phyloP scores from a whole-genome alignment of 1,140 invertebrate genomes.

The Zaprionus nigranus region DNA sequence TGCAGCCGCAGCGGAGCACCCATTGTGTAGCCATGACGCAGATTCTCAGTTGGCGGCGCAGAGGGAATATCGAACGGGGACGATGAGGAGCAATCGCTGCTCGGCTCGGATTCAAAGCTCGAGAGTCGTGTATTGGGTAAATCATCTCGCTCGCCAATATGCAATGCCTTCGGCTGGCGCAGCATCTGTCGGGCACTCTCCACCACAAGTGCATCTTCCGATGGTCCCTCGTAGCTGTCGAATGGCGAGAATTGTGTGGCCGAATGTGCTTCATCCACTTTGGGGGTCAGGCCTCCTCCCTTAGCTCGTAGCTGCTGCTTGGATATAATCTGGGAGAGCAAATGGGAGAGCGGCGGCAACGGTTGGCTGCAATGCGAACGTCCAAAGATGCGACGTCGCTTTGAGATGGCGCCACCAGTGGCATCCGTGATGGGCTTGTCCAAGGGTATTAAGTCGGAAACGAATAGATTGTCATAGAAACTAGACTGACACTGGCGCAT shows the following conservation, averaged over 20 bases:
- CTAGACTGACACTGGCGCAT: conserved; percentile 11
- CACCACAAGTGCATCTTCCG: conserved; percentile 58
- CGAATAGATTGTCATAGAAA: conserved; percentile 31
- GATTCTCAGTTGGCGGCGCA: background rate
- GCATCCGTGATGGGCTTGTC: conserved; percentile 51
- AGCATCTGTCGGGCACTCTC: conserved; percentile 41
- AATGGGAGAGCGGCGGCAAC: conserved; percentile 46
- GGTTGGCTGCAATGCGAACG: conserved; percentile 38
- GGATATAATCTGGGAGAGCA: conserved; percentile 18
- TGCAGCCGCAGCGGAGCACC: conserved; percentile 12
- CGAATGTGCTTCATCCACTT: background rate
- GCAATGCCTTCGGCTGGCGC: conserved; percentile 25
- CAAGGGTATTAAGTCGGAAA: conserved; percentile 55
- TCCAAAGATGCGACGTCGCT: conserved; percentile 14
- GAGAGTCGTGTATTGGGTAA: conserved; percentile 29
- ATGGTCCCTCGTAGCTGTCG: conserved; percentile 60
- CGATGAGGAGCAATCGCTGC: background rate
- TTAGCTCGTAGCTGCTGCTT: conserved; percentile 29
- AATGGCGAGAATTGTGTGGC: conserved; percentile 60
- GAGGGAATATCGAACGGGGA: conserved; percentile 13
- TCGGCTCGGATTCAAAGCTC: conserved; percentile 16
- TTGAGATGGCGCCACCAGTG: conserved; percentile 61
- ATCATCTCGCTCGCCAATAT: conserved; percentile 29
- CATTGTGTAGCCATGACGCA: background rate
- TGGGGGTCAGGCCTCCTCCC: conserved; percentile 30